Evolutionary conservation across 2,888 invertebrate genomes (phyloP).

Genomic region (Caenorhabditis drosophilae): DNA sequence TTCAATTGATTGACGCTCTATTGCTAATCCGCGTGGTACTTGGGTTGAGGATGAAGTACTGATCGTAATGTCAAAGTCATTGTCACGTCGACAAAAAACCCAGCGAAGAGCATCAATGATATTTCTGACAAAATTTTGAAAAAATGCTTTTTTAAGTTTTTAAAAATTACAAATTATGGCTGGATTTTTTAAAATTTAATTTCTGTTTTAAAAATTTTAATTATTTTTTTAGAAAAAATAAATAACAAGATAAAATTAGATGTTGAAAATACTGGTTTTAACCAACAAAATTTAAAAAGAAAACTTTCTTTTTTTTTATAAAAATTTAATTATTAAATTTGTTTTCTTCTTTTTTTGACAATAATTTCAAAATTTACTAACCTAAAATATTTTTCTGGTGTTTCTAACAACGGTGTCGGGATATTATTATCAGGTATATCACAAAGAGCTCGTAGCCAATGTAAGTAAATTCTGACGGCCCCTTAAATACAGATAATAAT

Average conservation of each 20-base stretch:
- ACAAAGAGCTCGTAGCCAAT: slow-evolving; percentile 52
- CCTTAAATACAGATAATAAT: slow-evolving; percentile 23
- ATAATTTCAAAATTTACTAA: neutral
- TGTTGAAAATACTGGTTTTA: too few species aligned
- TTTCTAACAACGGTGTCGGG: slow-evolving; percentile 49
- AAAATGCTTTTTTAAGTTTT: neutral
- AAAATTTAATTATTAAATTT: too few species aligned
- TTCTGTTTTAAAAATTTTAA: too few species aligned
- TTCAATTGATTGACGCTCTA: slow-evolving; percentile 47
- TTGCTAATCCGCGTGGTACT: slow-evolving; percentile 40
- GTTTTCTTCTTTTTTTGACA: too few species aligned
- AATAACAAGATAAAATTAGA: too few species aligned
- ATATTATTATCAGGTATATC: slow-evolving; percentile 49
- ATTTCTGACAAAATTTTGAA: slow-evolving; percentile 39
- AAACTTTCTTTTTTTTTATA: too few species aligned
- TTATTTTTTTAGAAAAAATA: too few species aligned
- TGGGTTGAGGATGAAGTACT: slow-evolving; percentile 12
- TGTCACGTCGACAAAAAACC: slow-evolving; percentile 53
- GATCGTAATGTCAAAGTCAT: slow-evolving; percentile 19
- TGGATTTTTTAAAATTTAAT: too few species aligned
- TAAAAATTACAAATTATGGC: slow-evolving; percentile 1
- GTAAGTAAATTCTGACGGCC: slow-evolving; percentile 48
- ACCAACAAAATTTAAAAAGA: too few species aligned
- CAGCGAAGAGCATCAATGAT: slow-evolving; percentile 62
- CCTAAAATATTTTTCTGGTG: slow-evolving; percentile 56